Base-by-base conservation (phyloP, 2,113 vertebrate species). In the Vireo altiloquus region DNA sequence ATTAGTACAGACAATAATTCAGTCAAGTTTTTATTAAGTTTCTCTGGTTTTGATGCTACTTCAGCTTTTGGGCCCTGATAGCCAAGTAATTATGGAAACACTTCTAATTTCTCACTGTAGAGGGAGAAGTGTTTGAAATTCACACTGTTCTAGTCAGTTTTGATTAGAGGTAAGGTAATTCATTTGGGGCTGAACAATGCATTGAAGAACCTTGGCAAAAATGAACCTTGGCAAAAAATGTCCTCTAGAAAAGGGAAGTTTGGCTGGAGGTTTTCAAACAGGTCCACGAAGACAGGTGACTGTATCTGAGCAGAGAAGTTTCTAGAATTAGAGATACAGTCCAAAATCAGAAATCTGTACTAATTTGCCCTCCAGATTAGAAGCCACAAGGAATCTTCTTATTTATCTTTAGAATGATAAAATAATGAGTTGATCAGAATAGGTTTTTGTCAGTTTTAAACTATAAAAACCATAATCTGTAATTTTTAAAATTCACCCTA, bases 231-330 rank as follows among this genome's bases (percentile, higher is more conserved):
- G n/a, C n/a, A 53, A 42, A 5, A 42, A 8, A 69, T 64, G 24
- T 52, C 52, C 37, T 75, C 25, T 61, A 37, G 49, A 72, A 82
- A 76, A 53, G 4, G 17, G 6, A 25, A 87, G 13, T 11, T 65
- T 87, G 27, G 10, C 19, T 72, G 61, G 17, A 69, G 28, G 7
- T 35, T 10, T 50, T 40, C 54, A 65, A 69, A 57, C 37, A 70
- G 7, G 7, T n/a, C 27, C n/a, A 46, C 0, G 0, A 75, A 82
- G 47, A 49, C 3, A 81, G 15, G 9, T 59, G 46, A 25, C 28
- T 82, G 2, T 15, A 31, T n/a, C 49, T 75, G 22, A 25, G n/a
- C 40, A 72, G 31, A 82, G 42, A 64, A 72, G 7, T 4, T 68
- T 53, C 25, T 39, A 39, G 44, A 72, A 80, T 65, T 23, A 75